These are phyloP conservation scores for Spilogale gracilis DNA, from an alignment of 2,113 vertebrate species.

Conservation along the genomic window DNA sequence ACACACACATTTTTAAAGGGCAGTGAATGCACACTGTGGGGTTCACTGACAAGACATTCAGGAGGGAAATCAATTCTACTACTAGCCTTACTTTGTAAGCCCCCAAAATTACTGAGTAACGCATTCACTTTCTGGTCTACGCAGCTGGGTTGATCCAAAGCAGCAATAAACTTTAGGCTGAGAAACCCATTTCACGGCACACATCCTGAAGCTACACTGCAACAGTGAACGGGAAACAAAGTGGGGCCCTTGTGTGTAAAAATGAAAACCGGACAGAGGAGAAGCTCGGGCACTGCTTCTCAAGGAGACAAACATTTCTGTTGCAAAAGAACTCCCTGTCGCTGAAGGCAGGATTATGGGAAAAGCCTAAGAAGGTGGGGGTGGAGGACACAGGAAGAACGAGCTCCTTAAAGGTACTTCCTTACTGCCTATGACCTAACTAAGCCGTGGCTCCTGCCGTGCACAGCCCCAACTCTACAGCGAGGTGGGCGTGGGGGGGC, in stretches of 20 bases:
- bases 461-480: background rate
- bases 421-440: background rate
- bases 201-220: background rate
- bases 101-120: background rate
- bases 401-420: background rate
- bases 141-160: background rate
- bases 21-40: background rate
- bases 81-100: background rate
- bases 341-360: background rate
- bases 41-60: background rate
- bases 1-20: background rate
- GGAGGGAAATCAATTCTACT: background rate
- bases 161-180: background rate
- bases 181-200: background rate
- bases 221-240: background rate
- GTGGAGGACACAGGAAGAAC: background rate
- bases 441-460: background rate
- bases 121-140: background rate
- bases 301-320: background rate
- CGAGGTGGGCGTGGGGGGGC: background rate
- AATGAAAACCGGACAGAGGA: background rate
- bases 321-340: background rate
- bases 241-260: too few species aligned
- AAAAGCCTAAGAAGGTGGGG: background rate
- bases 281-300: background rate